A percentile compares a stretch with the other conserved stretches of the same genome.
phyloP scores from a whole-genome alignment of 2,113 vertebrate genomes.

The Hyperoodon ampullatus region DNA sequence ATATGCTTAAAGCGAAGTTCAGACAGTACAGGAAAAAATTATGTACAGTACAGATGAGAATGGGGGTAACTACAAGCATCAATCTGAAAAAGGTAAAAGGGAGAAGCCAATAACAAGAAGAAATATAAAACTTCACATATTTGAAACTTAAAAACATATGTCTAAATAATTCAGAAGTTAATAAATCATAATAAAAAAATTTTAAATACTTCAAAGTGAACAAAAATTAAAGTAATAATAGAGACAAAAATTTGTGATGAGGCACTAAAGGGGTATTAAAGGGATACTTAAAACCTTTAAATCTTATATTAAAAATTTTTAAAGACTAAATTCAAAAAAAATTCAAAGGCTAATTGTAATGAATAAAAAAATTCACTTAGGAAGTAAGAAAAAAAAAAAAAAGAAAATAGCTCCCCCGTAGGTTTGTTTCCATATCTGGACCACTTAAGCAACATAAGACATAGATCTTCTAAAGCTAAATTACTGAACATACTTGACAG shows the following conservation, averaged over 20 bases:
- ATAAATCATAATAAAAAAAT: neutral
- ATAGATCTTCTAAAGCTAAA: neutral
- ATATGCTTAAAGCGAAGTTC: neutral
- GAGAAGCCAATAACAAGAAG: neutral
- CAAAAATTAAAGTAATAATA: neutral
- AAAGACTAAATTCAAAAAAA: neutral
- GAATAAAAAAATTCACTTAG: neutral
- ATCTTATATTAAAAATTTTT: neutral
- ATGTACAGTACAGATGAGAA: neutral
- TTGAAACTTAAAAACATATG: neutral
- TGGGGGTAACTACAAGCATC: neutral
- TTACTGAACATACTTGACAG: neutral
- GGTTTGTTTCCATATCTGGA: neutral
- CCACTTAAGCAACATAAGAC: neutral
- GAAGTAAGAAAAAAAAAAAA: neutral
- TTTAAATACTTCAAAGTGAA: slow-evolving; percentile 20
- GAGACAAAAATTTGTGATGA: neutral
- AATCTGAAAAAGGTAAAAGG: neutral
- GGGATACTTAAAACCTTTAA: neutral
- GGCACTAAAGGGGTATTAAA: neutral
- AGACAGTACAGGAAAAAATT: neutral
- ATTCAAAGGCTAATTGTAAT: neutral
- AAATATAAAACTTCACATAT: neutral
- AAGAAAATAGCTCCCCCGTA: neutral
- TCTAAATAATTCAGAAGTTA: neutral